phyloP scores from a whole-genome alignment of 2,113 vertebrate species.

The Saimiri boliviensis region DNA sequence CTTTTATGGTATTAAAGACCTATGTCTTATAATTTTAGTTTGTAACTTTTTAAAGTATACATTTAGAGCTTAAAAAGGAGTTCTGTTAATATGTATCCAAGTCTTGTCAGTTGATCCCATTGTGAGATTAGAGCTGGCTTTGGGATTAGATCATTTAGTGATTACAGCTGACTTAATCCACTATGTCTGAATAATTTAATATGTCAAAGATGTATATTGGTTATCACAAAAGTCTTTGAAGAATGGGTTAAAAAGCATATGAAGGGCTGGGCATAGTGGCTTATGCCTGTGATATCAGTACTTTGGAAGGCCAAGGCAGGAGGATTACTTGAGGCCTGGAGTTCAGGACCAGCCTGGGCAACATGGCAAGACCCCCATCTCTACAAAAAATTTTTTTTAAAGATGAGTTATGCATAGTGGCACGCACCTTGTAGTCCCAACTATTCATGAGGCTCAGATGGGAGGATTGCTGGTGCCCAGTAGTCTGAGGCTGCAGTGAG shows the following conservation, averaged over 20 bases:
- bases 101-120: not conserved
- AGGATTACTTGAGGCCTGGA: no score
- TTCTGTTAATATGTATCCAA: not conserved
- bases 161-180: slow-evolving; percentile 14
- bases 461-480: no score
- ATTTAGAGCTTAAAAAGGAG: not conserved
- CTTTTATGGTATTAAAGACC: not conserved
- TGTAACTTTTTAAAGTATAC: not conserved
- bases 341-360: no score
- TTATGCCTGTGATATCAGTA: no score
- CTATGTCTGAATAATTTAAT: not conserved
- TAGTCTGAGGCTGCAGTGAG: no score
- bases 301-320: no score
- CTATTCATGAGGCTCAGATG: no score
- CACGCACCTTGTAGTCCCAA: no score
- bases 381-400: no score
- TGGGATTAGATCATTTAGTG: not conserved
- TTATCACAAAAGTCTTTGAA: slow-evolving; percentile 4
- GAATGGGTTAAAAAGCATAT: not conserved
- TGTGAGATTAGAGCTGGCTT: not conserved
- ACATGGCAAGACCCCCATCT: no score
- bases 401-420: no score
- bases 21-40: not conserved
- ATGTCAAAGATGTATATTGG: not conserved
- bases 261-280: not conserved